phyloP scores from a whole-genome alignment of 2,797 vertebrate genomes.

The Hydrolagus colliei region DNA sequence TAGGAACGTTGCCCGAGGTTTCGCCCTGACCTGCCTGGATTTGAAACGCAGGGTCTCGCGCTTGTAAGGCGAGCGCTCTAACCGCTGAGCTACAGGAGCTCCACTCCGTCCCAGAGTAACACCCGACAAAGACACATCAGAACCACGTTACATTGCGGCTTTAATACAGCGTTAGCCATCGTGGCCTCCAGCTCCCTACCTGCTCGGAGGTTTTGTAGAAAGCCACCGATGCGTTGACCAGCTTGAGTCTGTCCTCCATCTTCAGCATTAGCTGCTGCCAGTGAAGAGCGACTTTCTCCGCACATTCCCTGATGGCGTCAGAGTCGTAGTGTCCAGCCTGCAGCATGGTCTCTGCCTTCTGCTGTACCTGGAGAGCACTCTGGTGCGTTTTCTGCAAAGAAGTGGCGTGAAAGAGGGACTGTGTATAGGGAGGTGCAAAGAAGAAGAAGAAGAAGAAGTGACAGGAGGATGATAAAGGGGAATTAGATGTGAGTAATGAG shows the following conservation, averaged over 20 bases:
- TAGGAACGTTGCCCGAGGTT: too few species aligned
- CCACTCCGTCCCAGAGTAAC: too few species aligned
- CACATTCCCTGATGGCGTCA: constrained; percentile 82
- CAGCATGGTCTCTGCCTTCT: constrained; percentile 87
- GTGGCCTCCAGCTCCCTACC: constrained; percentile 49
- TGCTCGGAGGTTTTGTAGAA: constrained; percentile 98
- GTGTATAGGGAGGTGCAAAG: constrained; percentile 50
- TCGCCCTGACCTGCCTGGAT: too few species aligned
- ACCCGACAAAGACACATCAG: too few species aligned
- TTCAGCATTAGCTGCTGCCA: constrained; percentile 98
- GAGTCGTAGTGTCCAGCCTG: constrained; percentile 89
- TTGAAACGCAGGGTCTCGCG: too few species aligned
- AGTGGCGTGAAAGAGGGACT: constrained; percentile 95
- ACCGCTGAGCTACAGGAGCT: too few species aligned
- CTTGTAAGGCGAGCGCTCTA: too few species aligned
- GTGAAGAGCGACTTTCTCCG: constrained; percentile 88
- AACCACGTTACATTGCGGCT: too few species aligned
- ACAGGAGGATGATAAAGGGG: constrained; percentile 52
- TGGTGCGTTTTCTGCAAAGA: constrained; percentile 98
- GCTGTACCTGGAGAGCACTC: constrained; percentile 94
- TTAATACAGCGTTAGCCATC: neutral
- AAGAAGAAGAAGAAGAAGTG: constrained; percentile 56
- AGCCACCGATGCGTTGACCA: constrained; percentile 93
- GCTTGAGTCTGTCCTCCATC: constrained; percentile 95
- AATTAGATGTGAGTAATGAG: constrained; percentile 45